phyloP scores from a whole-genome alignment of 2,888 invertebrate genomes.

The Lycia hirtaria region DNA sequence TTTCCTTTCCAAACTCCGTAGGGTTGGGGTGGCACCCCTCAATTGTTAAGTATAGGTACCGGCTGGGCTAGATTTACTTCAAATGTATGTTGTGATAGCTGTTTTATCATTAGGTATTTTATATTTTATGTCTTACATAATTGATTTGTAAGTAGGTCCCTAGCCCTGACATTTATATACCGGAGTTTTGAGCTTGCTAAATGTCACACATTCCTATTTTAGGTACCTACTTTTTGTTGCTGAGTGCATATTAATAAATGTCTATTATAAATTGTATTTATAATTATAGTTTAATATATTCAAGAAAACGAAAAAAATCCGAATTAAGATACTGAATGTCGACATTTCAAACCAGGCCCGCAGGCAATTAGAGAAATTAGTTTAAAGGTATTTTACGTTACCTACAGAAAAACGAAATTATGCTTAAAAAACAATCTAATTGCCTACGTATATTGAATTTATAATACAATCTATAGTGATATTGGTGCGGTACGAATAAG shows the following conservation, averaged over 20 bases:
- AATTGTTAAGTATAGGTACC: constrained; percentile 69
- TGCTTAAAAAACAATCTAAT: too few relatives aligned
- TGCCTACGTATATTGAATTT: too few relatives aligned
- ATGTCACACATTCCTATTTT: constrained; percentile 34
- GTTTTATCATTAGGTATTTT: constrained; percentile 31
- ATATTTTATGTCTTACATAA: constrained; percentile 30
- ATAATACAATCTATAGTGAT: not conserved
- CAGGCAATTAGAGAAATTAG: too few relatives aligned
- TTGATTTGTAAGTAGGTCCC: constrained; percentile 37
- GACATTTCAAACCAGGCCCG: too few relatives aligned
- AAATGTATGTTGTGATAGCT: constrained; percentile 55
- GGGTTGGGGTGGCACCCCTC: constrained; percentile 81
- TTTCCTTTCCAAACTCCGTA: constrained; percentile 77
- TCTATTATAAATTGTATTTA: not conserved
- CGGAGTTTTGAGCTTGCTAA: constrained; percentile 30
- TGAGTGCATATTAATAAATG: not conserved
- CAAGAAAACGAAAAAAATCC: too few relatives aligned
- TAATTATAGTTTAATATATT: too few relatives aligned
- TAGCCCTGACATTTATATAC: constrained; percentile 41
- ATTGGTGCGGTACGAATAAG: not conserved
- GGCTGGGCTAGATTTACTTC: constrained; percentile 69
- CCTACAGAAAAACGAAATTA: too few relatives aligned
- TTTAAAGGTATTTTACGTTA: too few relatives aligned
- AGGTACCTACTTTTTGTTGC: constrained; percentile 2
- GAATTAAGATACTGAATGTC: too few relatives aligned